Conservation (phyloP, 2,113 vertebrate species). For the Dromiciops gliroides region DNA sequence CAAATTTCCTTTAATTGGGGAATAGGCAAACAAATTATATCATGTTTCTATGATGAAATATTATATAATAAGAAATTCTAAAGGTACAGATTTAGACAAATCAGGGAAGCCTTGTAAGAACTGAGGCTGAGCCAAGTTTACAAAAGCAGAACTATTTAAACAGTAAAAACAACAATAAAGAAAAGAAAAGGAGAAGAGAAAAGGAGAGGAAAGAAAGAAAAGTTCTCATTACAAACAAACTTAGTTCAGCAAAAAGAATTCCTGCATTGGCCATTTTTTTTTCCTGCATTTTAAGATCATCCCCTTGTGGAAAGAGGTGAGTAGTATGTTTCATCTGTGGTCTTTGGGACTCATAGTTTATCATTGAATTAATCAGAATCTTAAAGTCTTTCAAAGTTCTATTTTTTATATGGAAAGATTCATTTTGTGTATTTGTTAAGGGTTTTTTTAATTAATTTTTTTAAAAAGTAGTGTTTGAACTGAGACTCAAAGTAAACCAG, state of each 20-base stretch:
- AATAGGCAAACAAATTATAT: neutral
- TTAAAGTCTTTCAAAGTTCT: neutral
- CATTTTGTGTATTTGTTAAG: neutral
- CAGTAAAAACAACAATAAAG: neutral
- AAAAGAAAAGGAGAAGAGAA: neutral
- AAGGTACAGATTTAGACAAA: no score
- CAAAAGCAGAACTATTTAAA: no score
- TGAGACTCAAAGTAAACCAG: neutral
- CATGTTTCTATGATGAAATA: neutral
- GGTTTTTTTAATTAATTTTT: neutral
- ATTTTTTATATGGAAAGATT: neutral
- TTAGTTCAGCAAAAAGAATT: neutral
- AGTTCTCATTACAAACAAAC: neutral
- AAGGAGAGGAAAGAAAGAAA: no score
- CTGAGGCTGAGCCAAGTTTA: no score
- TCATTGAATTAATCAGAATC: neutral
- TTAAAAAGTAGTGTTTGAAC: neutral
- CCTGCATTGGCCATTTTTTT: neutral
- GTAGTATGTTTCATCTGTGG: neutral
- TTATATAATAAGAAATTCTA: neutral
- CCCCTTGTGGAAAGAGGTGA: neutral
- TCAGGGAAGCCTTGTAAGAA: no score
- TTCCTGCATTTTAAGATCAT: neutral
- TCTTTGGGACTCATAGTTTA: neutral
- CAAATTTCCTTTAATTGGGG: neutral